Evolutionary conservation across 64 coral and sea anemone genomes (phyloP), one percentile per base, ranked within the genome.

Genomic region (Platygyra sinensis): DNA sequence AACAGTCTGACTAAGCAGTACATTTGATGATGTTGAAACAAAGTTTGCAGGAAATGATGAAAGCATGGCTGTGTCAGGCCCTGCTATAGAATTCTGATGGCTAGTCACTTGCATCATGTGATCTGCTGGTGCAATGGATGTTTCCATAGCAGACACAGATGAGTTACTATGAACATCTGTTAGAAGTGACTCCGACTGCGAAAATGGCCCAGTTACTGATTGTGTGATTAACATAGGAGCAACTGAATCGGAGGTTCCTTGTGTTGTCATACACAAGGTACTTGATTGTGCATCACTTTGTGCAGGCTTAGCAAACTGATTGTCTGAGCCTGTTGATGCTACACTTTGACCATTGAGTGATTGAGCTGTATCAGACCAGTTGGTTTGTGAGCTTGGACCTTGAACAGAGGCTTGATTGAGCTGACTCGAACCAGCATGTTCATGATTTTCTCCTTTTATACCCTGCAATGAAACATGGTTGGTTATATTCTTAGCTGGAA

Each of bases 401-500:
- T 63, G 62, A 85, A 72, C n/a, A 49, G 62, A 50, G 3, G 22
- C 11, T 18, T 72, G 62, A 63, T n/a, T 28, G 25, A 15, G 36
- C 15, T 71, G 33, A 85, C 16, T 63, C 32, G 79, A 55, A 81
- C 31, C 62, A 63, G 62, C 1, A 5, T 81, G 55, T 62, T 71
- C 81, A n/a, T 52, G 39, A 54, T 39, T 71, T n/a, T 72, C 81
- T 51, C 10, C 33, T 28, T 85, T 85, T n/a, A 10, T 42, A 2
- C 38, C 63, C 24, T 85, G 81, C 42, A 85, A 85, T 5, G 81
- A 27, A 51, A 52, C 63, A 85, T 85, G 81, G 31, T 85, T 85
- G 4, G 81, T 20, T 62, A 85, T n/a, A 67, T 83, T 83, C n/a
- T 83, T 83, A 15, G 22, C 10, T 4, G 65, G 25, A 69, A 27